Percentiles rank a stretch among this genome's conserved stretches.
These are phyloP conservation scores for Echeneis naucrates DNA, from an alignment of 2,797 vertebrate species.

Conservation along the genomic window DNA sequence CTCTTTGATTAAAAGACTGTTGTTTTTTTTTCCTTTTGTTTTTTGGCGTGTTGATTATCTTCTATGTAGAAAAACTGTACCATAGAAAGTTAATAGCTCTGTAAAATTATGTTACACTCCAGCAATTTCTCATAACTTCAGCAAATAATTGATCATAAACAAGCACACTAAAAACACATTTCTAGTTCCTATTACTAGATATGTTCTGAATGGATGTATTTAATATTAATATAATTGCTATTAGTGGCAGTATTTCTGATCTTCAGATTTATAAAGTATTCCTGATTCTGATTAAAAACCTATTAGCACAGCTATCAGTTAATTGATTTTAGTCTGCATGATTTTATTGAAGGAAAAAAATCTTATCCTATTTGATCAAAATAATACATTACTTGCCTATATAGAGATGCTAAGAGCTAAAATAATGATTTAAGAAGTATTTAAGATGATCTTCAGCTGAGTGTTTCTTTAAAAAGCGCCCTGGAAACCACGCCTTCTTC, in stretches of 20 bases:
- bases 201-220: too few relatives aligned
- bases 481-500: conserved; percentile 49
- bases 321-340: background rate
- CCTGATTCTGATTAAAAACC: too few relatives aligned
- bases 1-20: conserved; percentile 9
- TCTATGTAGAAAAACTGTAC: background rate
- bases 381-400: background rate
- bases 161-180: background rate
- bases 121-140: background rate
- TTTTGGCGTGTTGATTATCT: background rate
- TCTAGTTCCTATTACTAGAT: background rate
- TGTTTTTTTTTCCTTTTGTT: conserved; percentile 5
- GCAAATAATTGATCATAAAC: background rate
- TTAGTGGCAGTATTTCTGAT: background rate
- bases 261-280: too few relatives aligned
- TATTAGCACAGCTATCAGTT: background rate
- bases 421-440: too few relatives aligned
- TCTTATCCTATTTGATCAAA: background rate
- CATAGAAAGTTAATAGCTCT: background rate
- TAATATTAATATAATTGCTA: background rate
- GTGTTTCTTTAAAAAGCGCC: conserved; percentile 67
- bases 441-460: too few relatives aligned
- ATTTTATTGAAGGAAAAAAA: background rate
- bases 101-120: background rate
- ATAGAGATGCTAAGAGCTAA: background rate